phyloP scores from a whole-genome alignment of 2,113 vertebrate species.

The Calcarius ornatus region DNA sequence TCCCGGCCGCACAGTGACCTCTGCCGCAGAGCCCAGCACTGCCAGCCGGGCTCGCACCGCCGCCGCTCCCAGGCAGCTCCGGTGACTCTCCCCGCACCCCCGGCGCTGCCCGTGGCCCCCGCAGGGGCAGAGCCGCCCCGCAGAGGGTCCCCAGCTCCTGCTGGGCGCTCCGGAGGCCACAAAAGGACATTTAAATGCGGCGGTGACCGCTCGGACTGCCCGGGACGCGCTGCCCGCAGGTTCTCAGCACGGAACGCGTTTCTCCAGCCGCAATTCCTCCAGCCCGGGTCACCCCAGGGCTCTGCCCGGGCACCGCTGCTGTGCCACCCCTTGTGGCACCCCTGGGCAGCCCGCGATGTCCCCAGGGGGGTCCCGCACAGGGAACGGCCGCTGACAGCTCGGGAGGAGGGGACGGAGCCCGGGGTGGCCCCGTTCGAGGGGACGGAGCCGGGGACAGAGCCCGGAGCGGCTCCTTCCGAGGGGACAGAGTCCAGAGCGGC shows the following conservation, averaged over 20 bases:
- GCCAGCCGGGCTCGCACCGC: background rate
- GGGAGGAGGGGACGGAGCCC: background rate
- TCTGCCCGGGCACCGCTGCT: background rate
- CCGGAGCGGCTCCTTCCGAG: no score
- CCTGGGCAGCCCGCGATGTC: rapidly evolving
- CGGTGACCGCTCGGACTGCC: rapidly evolving
- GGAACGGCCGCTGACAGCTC: background rate
- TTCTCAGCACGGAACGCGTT: background rate
- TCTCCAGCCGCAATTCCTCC: background rate
- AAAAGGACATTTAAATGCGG: background rate
- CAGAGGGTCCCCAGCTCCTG: background rate
- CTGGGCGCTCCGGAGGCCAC: background rate
- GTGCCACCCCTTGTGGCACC: background rate
- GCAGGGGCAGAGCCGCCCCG: rapidly evolving
- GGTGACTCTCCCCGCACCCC: rapidly evolving
- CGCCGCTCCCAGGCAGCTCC: background rate
- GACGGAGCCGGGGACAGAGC: background rate
- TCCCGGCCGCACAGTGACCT: constrained; percentile 7
- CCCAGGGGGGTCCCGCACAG: background rate
- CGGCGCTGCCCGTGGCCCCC: background rate
- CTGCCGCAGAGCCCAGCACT: background rate
- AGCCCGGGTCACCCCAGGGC: background rate
- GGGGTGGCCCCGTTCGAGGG: no score
- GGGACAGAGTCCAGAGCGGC: background rate
- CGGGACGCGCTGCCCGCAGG: rapidly evolving